These are phyloP conservation scores for Ecliptopera silaceata DNA, from an alignment of 2,888 invertebrate genomes.

Conservation along the genomic window DNA sequence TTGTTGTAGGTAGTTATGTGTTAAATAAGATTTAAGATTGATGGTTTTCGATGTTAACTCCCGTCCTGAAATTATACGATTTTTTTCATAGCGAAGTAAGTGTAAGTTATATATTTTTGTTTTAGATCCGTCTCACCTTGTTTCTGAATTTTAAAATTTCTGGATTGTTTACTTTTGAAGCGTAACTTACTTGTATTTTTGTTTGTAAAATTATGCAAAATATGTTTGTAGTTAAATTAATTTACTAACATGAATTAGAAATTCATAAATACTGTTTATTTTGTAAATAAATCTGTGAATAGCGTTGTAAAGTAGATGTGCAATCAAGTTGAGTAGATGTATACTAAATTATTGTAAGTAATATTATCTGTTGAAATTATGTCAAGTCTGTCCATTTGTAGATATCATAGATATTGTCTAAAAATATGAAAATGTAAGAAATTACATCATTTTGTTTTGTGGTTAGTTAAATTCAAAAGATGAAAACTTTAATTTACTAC, in stretches of 20 bases:
- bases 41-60: slow-evolving; percentile 61
- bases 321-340: slow-evolving; percentile 80
- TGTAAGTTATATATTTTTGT: background rate
- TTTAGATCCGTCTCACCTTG: background rate
- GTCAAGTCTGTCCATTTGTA: slow-evolving; percentile 72
- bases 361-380: slow-evolving; percentile 64
- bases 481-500: background rate
- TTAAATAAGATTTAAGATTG: slow-evolving; percentile 45
- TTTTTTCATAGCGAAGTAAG: slow-evolving; percentile 38
- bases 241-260: slow-evolving; percentile 20
- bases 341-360: slow-evolving; percentile 47
- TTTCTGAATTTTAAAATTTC: background rate
- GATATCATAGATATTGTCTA: slow-evolving; percentile 54
- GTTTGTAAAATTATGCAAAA: slow-evolving; percentile 1
- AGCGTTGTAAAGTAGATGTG: slow-evolving; percentile 81
- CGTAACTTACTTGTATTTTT: background rate
- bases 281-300: slow-evolving; percentile 76
- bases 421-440: slow-evolving; percentile 10
- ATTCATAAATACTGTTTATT: slow-evolving; percentile 15
- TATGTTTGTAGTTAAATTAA: slow-evolving; percentile 16
- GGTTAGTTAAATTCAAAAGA: background rate
- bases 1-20: slow-evolving; percentile 49
- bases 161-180: background rate
- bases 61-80: slow-evolving; percentile 77
- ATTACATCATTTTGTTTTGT: background rate